phyloP scores from a whole-genome alignment of 2,797 vertebrate species.

The Hozukius guyotensis region DNA sequence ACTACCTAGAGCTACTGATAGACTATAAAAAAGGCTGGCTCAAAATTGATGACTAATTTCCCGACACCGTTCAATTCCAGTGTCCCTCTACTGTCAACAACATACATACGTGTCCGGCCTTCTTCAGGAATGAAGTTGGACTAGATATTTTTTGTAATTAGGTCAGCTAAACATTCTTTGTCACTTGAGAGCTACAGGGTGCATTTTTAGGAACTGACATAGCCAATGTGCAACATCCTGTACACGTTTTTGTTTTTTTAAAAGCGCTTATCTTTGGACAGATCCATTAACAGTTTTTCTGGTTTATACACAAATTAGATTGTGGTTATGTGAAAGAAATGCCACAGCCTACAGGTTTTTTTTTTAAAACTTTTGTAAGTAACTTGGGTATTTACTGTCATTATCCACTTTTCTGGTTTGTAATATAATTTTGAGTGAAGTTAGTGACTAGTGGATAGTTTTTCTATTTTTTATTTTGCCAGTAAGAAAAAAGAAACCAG shows the following conservation, averaged over 20 bases:
- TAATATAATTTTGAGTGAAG: neutral
- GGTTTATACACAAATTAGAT: neutral
- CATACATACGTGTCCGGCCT: neutral
- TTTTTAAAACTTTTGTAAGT: neutral
- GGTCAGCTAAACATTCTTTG: neutral
- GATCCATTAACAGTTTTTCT: neutral
- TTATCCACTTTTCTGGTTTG: neutral
- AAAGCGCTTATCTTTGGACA: neutral
- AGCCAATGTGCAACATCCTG: neutral
- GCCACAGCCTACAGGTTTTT: neutral
- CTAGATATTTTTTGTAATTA: neutral
- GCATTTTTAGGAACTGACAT: neutral
- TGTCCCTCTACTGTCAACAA: neutral
- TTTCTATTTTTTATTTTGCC: neutral
- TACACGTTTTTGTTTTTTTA: neutral
- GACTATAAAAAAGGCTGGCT: constrained; percentile 91
- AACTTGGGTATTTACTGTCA: constrained; percentile 1
- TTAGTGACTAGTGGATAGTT: neutral
- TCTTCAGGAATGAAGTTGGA: constrained; percentile 21
- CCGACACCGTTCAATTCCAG: neutral
- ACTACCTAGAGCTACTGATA: constrained; percentile 87
- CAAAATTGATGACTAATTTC: constrained; percentile 79
- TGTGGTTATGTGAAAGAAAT: neutral
- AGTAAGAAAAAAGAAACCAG: neutral
- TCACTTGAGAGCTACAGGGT: neutral